Evolutionary conservation across 2,888 invertebrate species (phyloP).

Genomic region (Leptarthrus brevirostris): DNA sequence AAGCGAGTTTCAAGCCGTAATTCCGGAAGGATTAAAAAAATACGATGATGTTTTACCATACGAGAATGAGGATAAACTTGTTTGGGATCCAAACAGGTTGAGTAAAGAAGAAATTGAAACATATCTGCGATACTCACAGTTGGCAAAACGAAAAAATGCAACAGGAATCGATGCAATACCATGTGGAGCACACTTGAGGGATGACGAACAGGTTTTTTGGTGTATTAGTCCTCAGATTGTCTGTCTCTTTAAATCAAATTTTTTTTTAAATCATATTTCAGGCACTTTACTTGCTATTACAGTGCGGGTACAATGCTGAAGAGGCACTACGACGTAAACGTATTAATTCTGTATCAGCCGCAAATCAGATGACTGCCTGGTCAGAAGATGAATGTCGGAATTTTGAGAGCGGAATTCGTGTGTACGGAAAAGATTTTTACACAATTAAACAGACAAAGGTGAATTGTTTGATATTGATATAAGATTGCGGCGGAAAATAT

Average conservation of each 20-base stretch:
- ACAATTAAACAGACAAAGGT: constrained; percentile 92
- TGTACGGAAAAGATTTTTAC: constrained; percentile 96
- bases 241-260: no score
- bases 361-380: constrained; percentile 88
- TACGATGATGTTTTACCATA: constrained; percentile 95
- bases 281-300: constrained; percentile 86
- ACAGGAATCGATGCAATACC: constrained; percentile 67
- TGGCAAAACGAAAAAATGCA: constrained; percentile 26
- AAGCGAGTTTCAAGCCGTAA: constrained; percentile 90
- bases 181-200: constrained; percentile 81
- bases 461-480: no score
- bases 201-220: constrained; percentile 90
- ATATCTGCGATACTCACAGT: constrained; percentile 72
- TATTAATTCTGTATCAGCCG: constrained; percentile 75
- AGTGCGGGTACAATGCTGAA: constrained; percentile 95
- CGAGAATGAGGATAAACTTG: constrained; percentile 93
- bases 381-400: constrained; percentile 97
- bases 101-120: constrained; percentile 80
- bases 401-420: constrained; percentile 94
- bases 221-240: no score
- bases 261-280: no score
- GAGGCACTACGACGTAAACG: constrained; percentile 87
- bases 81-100: constrained; percentile 90
- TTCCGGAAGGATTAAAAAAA: constrained; percentile 90
- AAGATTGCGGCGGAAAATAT: no score